phyloP scores from a whole-genome alignment of 2,797 vertebrate genomes.

The Pangasius krempfi region DNA sequence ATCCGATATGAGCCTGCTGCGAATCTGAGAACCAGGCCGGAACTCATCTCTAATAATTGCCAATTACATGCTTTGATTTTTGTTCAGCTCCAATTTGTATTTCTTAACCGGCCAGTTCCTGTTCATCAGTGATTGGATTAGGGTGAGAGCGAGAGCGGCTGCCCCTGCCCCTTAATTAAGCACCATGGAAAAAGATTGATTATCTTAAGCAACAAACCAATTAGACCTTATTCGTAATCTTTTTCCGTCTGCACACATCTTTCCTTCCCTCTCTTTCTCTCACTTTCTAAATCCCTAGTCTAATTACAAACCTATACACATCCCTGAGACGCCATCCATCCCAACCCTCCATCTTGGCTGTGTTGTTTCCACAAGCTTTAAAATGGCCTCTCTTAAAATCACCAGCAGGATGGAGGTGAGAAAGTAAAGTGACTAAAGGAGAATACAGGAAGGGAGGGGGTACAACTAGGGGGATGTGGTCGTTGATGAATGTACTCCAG shows the following conservation, averaged over 20 bases:
- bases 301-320: constrained; percentile 19
- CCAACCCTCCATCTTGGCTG: constrained; percentile 35
- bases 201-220: constrained; percentile 69
- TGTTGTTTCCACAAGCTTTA: constrained; percentile 35
- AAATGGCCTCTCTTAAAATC: constrained; percentile 44
- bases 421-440: constrained; percentile 34
- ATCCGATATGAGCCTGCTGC: not conserved
- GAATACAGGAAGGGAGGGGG: constrained; percentile 10
- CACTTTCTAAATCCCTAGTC: constrained; percentile 2
- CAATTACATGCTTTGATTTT: constrained; percentile 61
- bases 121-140: constrained; percentile 62
- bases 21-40: constrained; percentile 2
- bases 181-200: constrained; percentile 65
- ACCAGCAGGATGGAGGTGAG: not conserved
- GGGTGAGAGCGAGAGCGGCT: constrained; percentile 55
- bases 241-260: not conserved
- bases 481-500: constrained; percentile 64
- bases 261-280: constrained; percentile 41
- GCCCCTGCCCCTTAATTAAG: constrained; percentile 66
- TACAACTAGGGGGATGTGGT: not conserved
- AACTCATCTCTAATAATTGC: constrained; percentile 54
- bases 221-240: constrained; percentile 67
- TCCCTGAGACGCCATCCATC: not conserved
- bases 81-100: constrained; percentile 56
- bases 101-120: constrained; percentile 57